Percentiles rank a stretch among this genome's conserved stretches.
phyloP scores from a whole-genome alignment of 2,888 invertebrate species.

The Branchinecta sandiegonensis region DNA sequence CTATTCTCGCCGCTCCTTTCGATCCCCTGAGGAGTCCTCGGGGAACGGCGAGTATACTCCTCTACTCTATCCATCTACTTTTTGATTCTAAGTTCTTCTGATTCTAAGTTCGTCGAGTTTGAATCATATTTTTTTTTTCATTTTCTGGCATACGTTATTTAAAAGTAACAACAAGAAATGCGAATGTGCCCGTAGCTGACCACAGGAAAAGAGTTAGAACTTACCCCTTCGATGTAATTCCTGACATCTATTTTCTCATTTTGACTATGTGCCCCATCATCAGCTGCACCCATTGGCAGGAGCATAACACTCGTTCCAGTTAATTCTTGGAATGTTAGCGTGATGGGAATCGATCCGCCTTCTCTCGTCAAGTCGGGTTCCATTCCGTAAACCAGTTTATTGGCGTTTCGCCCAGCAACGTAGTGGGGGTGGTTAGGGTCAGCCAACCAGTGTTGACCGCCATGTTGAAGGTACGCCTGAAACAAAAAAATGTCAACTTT shows the following conservation, averaged over 20 bases:
- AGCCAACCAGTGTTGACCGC: conserved; percentile 82
- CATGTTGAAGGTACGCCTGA: conserved; percentile 44
- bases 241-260: conserved; percentile 88
- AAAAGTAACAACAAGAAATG: too few relatives aligned
- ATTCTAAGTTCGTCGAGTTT: too few relatives aligned
- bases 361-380: conserved; percentile 92
- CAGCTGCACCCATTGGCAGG: conserved; percentile 83
- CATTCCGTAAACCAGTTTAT: conserved; percentile 66
- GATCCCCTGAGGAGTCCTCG: too few relatives aligned
- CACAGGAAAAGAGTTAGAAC: conserved; percentile 32
- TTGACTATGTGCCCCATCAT: conserved; percentile 97
- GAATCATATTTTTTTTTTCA: too few relatives aligned
- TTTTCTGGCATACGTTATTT: too few relatives aligned
- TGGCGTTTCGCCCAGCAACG: conserved; percentile 66
- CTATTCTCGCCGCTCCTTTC: too few relatives aligned
- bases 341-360: conserved; percentile 95
- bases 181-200: not conserved
- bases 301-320: conserved; percentile 86
- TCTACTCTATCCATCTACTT: too few relatives aligned
- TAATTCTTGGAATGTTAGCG: conserved; percentile 67
- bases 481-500: too few relatives aligned
- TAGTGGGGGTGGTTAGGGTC: conserved; percentile 86
- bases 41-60: too few relatives aligned
- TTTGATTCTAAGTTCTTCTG: too few relatives aligned
- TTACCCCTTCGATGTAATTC: conserved; percentile 87